These are phyloP conservation scores for Diacarnus erythraeanus DNA, from an alignment of 37 sponge, comb jelly and placozoan genomes.

Conservation along the genomic window DNA sequence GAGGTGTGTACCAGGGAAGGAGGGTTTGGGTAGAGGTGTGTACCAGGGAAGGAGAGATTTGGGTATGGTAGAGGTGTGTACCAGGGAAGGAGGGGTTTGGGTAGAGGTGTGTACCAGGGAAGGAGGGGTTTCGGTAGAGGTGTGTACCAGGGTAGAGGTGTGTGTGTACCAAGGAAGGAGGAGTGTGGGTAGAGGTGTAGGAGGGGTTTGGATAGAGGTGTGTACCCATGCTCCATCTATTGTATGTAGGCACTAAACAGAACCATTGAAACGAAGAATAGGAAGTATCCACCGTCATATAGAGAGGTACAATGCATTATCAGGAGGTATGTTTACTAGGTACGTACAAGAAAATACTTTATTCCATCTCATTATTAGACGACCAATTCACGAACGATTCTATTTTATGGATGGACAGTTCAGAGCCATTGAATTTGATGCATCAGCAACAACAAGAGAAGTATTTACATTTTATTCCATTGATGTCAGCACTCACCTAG, in stretches of 20 bases:
- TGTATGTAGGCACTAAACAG: slow-evolving; percentile 55
- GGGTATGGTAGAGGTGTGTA: background rate
- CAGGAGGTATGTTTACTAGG: slow-evolving; percentile 48
- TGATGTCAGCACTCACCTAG: background rate
- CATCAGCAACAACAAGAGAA: slow-evolving; percentile 85
- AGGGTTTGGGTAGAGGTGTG: slow-evolving; percentile 80
- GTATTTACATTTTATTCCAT: slow-evolving; percentile 16
- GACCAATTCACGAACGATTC: slow-evolving; percentile 90
- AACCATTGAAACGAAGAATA: slow-evolving; percentile 75
- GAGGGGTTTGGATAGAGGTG: no score
- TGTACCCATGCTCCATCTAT: background rate
- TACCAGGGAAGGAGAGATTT: slow-evolving; percentile 34
- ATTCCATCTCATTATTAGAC: slow-evolving; percentile 32
- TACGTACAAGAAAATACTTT: background rate
- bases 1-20: slow-evolving; percentile 91
- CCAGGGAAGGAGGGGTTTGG: background rate
- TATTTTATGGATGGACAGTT: slow-evolving; percentile 98
- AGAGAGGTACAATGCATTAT: slow-evolving; percentile 86
- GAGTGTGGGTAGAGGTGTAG: background rate
- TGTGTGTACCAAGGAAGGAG: no score
- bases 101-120: background rate
- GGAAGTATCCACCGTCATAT: slow-evolving; percentile 92
- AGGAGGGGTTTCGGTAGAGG: background rate
- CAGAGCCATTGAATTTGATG: slow-evolving; percentile 92
- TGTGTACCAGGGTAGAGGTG: background rate